Evolutionary conservation across 2,797 vertebrate species (phyloP), one percentile per base, ranked within the genome.

Genomic region (Lerista edwardsae): DNA sequence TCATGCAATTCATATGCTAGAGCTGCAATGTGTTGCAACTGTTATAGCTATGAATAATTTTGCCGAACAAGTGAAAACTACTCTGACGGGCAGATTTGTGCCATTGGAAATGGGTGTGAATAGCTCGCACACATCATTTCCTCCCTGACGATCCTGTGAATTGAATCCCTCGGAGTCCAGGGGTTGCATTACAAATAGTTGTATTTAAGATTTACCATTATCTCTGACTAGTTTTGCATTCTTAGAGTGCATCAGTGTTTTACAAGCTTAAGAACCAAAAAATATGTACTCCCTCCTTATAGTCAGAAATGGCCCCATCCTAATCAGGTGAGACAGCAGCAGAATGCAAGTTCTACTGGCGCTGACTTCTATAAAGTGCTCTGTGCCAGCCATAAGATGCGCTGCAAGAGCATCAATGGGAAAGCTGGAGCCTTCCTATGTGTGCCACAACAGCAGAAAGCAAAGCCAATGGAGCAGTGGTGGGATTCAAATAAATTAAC

Each of bases 1-100:
- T 75, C 72, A 69, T 80, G 79, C 34, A 80, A 75, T 75, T 76
- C 84, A 85, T 85, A 81, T 36, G 72, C 78, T 75, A 75, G 84
- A 85, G 64, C 36, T 69, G 55, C 68, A 80, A 86, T 71, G 75
- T 80, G 73, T 81, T 86, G 73, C 64, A 76, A 75, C 55, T 86
- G 64, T 81, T 80, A 81, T 76, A 36, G n/a, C 84, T 36, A 47
- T 86, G 84, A 86, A 86, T 86, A 79, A 80, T 85, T 55, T 47
- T 69, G 80, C 25, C n/a, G 15, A 85, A 29, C 51, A 85, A 69
- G 64, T 85, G 78, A 80, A 85, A 86, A 76, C 62, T 34, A 85
- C 17, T 80, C 64, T 4, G 39, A n/a, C 75, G 71, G 61, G 84
- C 71, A 68, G 61, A 80, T 67, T 34, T 3, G 14, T 31, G 78